Base-by-base conservation (phyloP, 2,797 vertebrate genomes). In the Sebastes goodei region DNA sequence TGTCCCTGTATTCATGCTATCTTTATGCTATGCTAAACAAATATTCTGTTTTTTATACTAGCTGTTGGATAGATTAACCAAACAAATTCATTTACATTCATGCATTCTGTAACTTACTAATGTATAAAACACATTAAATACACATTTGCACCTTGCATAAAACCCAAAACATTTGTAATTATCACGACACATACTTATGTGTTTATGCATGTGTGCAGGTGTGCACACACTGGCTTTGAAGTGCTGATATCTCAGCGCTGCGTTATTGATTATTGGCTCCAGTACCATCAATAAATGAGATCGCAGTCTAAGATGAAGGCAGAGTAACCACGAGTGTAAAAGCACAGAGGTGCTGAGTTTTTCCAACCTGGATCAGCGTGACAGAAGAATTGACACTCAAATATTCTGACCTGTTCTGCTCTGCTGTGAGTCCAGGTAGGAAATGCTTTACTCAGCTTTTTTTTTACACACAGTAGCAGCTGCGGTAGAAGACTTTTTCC, bases 261-360 rank as follows among this genome's bases (percentile, higher is more conserved):
- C 21, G 20, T 67, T 61, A 77, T 82, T 84, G 76, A 86, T 76
- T 78, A 77, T 55, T 66, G 78, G 42, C 60, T 67, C 68, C 61
- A 30, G 30, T 23, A 3, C 7, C 15, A 66, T 72, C 80, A 66
- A 55, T 83, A 80, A 80, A 21, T 81, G 14, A 70, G 56, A 52
- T 30, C 33, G 55, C 38, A 55, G 55, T 62, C 64, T 25, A 29
- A 55, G 66, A 76, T 82, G 55, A 84, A 78, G 79, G 75, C 55
- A 68, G 60, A 62, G 63, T 52, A 59, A 55, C 60, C n/a, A 38
- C 68, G 61, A 59, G 12, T 75, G 71, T 68, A 30, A 69, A 68
- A 46, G 38, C 52, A 71, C 60, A 73, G 57, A 76, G 38, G 46
- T 78, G 82, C 62, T 80, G 70, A 85, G 69, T 68, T 78, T 71